Percentiles rank a stretch among this genome's conserved stretches.
phyloP scores from a whole-genome alignment of 2,797 vertebrate genomes.

The Coendou prehensilis region DNA sequence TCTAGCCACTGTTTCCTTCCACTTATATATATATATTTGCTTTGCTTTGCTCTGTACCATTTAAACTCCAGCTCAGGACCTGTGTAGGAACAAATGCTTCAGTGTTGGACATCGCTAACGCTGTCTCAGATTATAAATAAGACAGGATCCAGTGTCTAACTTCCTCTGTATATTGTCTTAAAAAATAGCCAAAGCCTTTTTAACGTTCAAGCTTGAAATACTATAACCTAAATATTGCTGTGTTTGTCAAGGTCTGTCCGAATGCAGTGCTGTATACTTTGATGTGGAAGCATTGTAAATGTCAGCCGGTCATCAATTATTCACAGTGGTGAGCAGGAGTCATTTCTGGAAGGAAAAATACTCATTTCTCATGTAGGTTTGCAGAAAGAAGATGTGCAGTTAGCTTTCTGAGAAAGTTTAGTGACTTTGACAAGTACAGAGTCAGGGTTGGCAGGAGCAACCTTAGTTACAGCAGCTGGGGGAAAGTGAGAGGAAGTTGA shows the following conservation, averaged over 20 bases:
- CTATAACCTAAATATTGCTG: background rate
- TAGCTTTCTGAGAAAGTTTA: background rate
- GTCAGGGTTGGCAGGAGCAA: background rate
- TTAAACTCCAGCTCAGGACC: constrained; percentile 43
- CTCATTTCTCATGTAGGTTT: constrained; percentile 19
- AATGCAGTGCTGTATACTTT: background rate
- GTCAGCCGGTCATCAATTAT: background rate
- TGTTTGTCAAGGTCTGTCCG: background rate
- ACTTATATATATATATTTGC: background rate
- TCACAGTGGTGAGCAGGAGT: background rate
- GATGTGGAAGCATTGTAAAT: background rate
- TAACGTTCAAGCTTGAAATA: background rate
- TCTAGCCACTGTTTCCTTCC: background rate
- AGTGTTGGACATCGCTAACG: background rate
- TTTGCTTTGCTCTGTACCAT: background rate
- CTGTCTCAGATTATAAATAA: constrained; percentile 14
- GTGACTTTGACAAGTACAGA: background rate
- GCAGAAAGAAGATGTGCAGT: background rate
- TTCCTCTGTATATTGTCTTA: background rate
- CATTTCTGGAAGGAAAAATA: constrained; percentile 14
- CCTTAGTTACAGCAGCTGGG: background rate
- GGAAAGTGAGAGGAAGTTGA: background rate
- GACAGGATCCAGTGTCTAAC: background rate
- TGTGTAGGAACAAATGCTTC: background rate
- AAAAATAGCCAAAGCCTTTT: constrained; percentile 31